Evolutionary conservation across 2,888 invertebrate genomes (phyloP).

Genomic region (Proisotoma minuta): DNA sequence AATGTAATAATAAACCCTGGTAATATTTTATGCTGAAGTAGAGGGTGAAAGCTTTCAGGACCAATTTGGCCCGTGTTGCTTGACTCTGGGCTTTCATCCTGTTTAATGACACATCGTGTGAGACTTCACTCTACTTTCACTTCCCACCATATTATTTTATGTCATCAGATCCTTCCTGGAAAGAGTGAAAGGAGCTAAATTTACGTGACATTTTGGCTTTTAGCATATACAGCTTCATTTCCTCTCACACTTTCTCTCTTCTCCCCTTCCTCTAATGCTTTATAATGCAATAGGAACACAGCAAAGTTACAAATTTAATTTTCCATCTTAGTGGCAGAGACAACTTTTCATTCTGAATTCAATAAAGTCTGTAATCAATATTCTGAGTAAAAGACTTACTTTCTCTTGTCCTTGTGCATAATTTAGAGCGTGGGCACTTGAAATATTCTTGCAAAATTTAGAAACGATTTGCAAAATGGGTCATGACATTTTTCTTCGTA

Average conservation of each 20-base stretch:
- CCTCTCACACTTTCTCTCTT: not conserved
- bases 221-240: not conserved
- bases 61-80: slow-evolving; percentile 8
- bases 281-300: not conserved
- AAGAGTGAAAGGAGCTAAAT: not conserved
- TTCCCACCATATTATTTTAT: not conserved
- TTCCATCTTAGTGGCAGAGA: not conserved
- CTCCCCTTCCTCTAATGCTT: not conserved
- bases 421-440: too few species aligned
- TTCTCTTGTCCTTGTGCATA: too few species aligned
- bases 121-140: slow-evolving; percentile 5
- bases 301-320: not conserved
- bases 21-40: slow-evolving; percentile 13
- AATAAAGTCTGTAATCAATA: too few species aligned
- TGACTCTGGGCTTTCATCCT: not conserved
- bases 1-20: slow-evolving; percentile 18
- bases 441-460: too few species aligned
- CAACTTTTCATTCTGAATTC: not conserved
- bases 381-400: not conserved
- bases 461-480: too few species aligned
- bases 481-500: too few species aligned
- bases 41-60: slow-evolving; percentile 15
- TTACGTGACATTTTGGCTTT: slow-evolving; percentile 5
- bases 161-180: not conserved
- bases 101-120: slow-evolving; percentile 3